Evolutionary conservation across 2,888 invertebrate species (phyloP).

Genomic region (Hanleya hanleyi): DNA sequence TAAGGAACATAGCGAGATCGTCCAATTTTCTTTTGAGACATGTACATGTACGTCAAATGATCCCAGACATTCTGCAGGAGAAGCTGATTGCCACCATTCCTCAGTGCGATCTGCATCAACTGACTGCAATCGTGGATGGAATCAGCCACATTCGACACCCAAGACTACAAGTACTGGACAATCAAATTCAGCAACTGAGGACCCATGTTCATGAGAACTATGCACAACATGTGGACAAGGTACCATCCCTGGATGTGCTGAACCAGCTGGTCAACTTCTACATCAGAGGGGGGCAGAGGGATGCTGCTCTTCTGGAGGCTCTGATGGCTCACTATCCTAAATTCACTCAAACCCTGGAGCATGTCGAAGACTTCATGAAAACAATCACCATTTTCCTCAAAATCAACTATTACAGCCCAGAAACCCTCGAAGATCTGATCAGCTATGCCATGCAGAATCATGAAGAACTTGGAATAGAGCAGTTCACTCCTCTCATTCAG

Average conservation of each 20-base stretch:
- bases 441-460: slow-evolving; percentile 15
- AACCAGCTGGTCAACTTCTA: slow-evolving; percentile 12
- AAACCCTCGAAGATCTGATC: slow-evolving; percentile 33
- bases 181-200: slow-evolving; percentile 26
- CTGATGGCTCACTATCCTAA: slow-evolving; percentile 12
- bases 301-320: slow-evolving; percentile 4
- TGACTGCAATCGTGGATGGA: slow-evolving; percentile 27
- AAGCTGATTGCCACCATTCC: slow-evolving; percentile 31
- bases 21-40: slow-evolving; percentile 31
- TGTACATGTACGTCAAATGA: slow-evolving; percentile 14
- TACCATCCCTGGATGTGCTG: slow-evolving; percentile 11
- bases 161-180: slow-evolving; percentile 28
- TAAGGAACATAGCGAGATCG: slow-evolving; percentile 26
- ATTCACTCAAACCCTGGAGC: slow-evolving; percentile 8
- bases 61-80: slow-evolving; percentile 31
- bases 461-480: neutral
- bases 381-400: neutral
- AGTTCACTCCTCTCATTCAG: neutral
- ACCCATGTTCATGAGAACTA: slow-evolving; percentile 15
- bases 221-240: slow-evolving; percentile 9
- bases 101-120: slow-evolving; percentile 25
- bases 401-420: slow-evolving; percentile 30
- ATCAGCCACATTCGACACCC: slow-evolving; percentile 34
- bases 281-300: slow-evolving; percentile 3
- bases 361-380: neutral